These are phyloP conservation scores for Cebus imitator DNA, from an alignment of 2,113 vertebrate genomes.

Conservation along the genomic window DNA sequence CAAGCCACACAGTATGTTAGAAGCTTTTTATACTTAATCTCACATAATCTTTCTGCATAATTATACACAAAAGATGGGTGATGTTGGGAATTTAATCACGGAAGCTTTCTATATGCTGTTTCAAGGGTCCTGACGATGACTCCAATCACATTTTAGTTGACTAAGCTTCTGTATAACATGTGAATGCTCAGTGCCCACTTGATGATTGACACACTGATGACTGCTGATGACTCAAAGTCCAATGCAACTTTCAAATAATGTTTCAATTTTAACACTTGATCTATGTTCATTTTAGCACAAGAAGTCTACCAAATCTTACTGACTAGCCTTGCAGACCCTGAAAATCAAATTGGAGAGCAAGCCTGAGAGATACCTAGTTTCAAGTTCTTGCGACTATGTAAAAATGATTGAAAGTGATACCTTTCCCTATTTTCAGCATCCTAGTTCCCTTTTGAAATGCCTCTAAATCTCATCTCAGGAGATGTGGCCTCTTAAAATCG, in stretches of 20 bases:
- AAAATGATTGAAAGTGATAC: background rate
- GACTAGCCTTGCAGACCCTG: background rate
- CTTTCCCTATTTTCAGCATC: background rate
- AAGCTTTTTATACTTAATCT: background rate
- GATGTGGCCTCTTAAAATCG: background rate
- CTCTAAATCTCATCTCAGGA: background rate
- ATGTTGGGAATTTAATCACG: background rate
- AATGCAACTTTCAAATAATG: background rate
- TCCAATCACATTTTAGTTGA: background rate
- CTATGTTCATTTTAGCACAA: conserved; percentile 4
- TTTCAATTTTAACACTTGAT: conserved; percentile 46
- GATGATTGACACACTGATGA: background rate
- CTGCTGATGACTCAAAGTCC: background rate
- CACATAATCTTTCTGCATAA: background rate
- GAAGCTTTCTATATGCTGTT: background rate
- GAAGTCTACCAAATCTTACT: conserved; percentile 26
- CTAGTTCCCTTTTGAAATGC: background rate
- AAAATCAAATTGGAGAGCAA: conserved; percentile 51
- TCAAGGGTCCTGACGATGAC: background rate
- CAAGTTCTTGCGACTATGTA: background rate
- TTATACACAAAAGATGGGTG: background rate
- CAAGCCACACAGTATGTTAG: background rate
- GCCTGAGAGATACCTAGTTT: background rate
- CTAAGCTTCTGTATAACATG: background rate
- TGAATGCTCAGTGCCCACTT: background rate